Conservation (phyloP, 2,888 invertebrate species). For the Herminia tarsipennalis region DNA sequence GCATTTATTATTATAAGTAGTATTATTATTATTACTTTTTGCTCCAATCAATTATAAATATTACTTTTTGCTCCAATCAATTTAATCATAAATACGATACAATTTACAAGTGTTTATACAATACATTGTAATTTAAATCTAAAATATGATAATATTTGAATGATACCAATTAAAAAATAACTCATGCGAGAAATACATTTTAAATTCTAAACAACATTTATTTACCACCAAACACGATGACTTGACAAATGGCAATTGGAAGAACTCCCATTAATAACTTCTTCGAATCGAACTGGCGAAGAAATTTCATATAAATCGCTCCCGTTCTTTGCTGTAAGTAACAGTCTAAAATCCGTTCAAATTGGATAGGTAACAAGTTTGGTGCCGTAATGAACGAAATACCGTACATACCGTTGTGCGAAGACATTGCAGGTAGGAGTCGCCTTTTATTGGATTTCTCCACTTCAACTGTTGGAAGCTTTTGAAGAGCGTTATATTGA, state of each 20-base stretch:
- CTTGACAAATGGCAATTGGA: conserved; percentile 6
- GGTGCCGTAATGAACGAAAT: conserved; percentile 77
- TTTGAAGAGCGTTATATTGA: conserved; percentile 63
- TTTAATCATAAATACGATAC: too few species aligned
- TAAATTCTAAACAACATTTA: too few species aligned
- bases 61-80: too few species aligned
- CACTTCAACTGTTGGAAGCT: conserved; percentile 50
- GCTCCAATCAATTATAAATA: too few species aligned
- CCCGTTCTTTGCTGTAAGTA: conserved; percentile 41
- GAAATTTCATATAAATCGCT: conserved; percentile 67
- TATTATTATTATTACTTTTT: too few species aligned
- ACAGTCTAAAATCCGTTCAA: conserved; percentile 61
- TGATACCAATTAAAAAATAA: too few species aligned
- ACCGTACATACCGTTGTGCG: conserved; percentile 66
- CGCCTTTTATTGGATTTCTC: conserved; percentile 74
- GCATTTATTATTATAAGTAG: too few species aligned
- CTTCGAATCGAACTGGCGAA: conserved; percentile 43
- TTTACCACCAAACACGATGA: not conserved
- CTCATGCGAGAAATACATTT: too few species aligned
- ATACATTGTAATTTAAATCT: too few species aligned
- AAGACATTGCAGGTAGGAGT: conserved; percentile 70
- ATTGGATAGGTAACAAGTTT: conserved; percentile 75
- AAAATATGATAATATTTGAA: too few species aligned
- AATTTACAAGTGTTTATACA: too few species aligned
- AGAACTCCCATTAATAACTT: conserved; percentile 25